Percentiles rank a stretch among this genome's conserved stretches.
These are phyloP conservation scores for Neolamprologus variostigma DNA, from an alignment of 2,113 vertebrate species.

Conservation along the genomic window DNA sequence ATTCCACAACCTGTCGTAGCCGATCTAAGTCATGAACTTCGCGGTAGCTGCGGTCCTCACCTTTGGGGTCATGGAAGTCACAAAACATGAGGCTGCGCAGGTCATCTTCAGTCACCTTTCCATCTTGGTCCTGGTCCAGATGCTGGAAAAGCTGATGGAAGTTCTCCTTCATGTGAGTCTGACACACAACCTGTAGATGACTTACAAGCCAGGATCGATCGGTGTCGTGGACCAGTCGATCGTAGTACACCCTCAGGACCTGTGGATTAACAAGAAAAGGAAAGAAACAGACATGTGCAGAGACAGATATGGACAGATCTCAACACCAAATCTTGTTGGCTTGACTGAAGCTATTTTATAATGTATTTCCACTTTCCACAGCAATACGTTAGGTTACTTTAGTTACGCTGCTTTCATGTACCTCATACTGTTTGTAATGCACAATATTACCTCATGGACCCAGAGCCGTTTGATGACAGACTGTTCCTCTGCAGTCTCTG, in stretches of 20 bases:
- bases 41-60: slow-evolving; percentile 79
- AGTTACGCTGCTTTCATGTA: background rate
- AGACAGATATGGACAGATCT: background rate
- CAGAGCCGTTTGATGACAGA: slow-evolving; percentile 82
- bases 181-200: slow-evolving; percentile 69
- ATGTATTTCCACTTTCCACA: background rate
- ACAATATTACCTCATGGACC: slow-evolving; percentile 83
- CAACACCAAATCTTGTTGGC: background rate
- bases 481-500: slow-evolving; percentile 75
- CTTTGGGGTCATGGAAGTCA: slow-evolving; percentile 83
- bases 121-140: slow-evolving; percentile 77
- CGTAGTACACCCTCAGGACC: slow-evolving; percentile 88
- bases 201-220: slow-evolving; percentile 80
- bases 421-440: background rate
- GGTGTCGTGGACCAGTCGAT: slow-evolving; percentile 80
- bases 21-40: slow-evolving; percentile 72
- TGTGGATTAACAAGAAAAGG: slow-evolving; percentile 23
- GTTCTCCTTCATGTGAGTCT: slow-evolving; percentile 71
- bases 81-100: slow-evolving; percentile 89
- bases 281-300: background rate
- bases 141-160: slow-evolving; percentile 80
- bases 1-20: slow-evolving; percentile 75
- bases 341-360: background rate
- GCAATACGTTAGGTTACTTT: background rate
- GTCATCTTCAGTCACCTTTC: slow-evolving; percentile 81